Conservation (phyloP, 2,797 vertebrate species). For the Salarias fasciatus region DNA sequence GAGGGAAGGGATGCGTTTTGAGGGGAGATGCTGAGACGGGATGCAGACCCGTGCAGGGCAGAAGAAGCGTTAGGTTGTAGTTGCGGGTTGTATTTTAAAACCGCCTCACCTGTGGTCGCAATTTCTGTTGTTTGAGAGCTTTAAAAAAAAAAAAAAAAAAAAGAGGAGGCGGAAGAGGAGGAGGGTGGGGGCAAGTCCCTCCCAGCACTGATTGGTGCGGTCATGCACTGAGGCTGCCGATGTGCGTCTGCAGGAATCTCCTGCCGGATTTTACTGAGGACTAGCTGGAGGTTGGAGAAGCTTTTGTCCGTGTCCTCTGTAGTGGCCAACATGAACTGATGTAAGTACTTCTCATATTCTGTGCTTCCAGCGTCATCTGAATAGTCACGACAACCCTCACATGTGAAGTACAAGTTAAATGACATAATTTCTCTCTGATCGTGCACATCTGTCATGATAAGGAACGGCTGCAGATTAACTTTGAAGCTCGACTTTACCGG, state of each 20-base stretch:
- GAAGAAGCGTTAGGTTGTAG: constrained; percentile 39
- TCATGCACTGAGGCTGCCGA: constrained; percentile 56
- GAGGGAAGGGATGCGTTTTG: constrained; percentile 29
- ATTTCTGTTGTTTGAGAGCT: constrained; percentile 50
- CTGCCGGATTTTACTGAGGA: constrained; percentile 66
- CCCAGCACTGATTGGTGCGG: constrained; percentile 56
- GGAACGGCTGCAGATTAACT: constrained; percentile 31
- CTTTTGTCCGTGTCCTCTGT: constrained; percentile 57
- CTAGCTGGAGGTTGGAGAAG: constrained; percentile 44
- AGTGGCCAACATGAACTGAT: constrained; percentile 62
- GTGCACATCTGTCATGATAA: constrained; percentile 6
- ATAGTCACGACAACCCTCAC: constrained; percentile 16
- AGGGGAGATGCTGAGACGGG: constrained; percentile 45
- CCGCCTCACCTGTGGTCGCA: constrained; percentile 69
- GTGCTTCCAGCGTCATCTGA: constrained; percentile 24
- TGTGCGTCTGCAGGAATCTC: constrained; percentile 70
- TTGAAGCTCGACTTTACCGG: constrained; percentile 31
- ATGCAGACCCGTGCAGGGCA: constrained; percentile 28
- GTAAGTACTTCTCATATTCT: constrained; percentile 69
- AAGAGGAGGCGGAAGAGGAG: not conserved
- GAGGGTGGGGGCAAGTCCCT: constrained; percentile 46
- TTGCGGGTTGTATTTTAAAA: constrained; percentile 47
- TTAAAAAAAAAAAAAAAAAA: constrained; percentile 25
- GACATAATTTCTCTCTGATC: no score
- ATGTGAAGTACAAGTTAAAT: not conserved